Base-by-base conservation (phyloP, 2,113 vertebrate genomes). In the Neolamprologus variostigma region DNA sequence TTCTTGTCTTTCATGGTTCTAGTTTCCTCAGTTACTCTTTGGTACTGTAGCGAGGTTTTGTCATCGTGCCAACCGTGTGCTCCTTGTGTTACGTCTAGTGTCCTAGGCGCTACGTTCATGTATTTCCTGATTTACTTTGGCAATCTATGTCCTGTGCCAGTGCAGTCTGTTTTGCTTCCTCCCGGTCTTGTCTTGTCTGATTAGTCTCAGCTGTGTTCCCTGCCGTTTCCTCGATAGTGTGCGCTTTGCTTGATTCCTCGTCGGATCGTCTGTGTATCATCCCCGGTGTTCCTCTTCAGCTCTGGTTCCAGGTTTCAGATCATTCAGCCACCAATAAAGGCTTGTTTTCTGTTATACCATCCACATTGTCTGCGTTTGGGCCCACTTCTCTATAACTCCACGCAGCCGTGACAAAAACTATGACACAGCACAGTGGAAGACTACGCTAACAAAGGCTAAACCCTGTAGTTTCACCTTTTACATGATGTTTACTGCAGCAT, bases 21-120 rank as follows among this genome's bases (percentile, higher is more conserved):
- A 31, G 55, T 59, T 31, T 59, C 57, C 28, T 61, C 16, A 33
- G 2, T 61, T 61, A 33, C 28, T 61, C 26, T 61, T 31, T 31
- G 26, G 28, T 19, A 61, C 28, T 61, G 57, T 10, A 1, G 5
- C 2, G 3, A 61, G 28, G 57, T 61, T 33, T 61, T 61, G 1
- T 10, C 57, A 19, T 2, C 5, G 5, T 61, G 28, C 57, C 16
- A 17, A 33, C 57, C 28, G 1, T 61, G 57, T 61, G 57, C 2
- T 33, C 28, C 28, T 33, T 55, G 53, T 55, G 53, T 55, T 61
- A 17, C 8, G 8, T 31, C 26, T 1, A 17, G 57, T 59, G 57
- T 61, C 57, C 28, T 61, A 19, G 57, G 28, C 0, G 5, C 57
- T 3, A 33, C 5, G 9, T 61, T 33, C 3, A 3, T 61, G 16